Conservation (phyloP, 2,113 vertebrate species). For the Oreocharis arfaki region DNA sequence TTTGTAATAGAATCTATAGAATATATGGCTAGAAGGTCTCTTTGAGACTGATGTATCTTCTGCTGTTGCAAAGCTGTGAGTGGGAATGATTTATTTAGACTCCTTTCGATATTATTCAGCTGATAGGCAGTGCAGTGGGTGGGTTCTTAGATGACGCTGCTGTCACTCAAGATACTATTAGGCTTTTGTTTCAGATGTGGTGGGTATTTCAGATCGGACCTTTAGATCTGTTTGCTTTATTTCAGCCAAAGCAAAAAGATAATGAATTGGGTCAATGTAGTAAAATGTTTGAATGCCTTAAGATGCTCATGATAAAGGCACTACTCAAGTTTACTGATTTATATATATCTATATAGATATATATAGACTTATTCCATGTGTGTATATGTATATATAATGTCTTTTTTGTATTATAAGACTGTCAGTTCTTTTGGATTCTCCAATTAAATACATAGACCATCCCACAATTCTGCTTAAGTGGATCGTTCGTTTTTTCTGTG, state of each 20-base stretch:
- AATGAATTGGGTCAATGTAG: conserved; percentile 44
- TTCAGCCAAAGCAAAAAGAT: conserved; percentile 56
- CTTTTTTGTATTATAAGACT: conserved; percentile 70
- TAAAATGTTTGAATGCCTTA: conserved; percentile 67
- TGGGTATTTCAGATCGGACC: conserved; percentile 50
- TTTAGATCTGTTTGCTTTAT: conserved; percentile 67
- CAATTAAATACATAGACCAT: conserved; percentile 27
- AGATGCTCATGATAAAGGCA: conserved; percentile 65
- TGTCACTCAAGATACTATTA: conserved; percentile 61
- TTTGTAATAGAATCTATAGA: conserved; percentile 68
- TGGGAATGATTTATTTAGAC: conserved; percentile 67
- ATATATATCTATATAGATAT: conserved; percentile 47
- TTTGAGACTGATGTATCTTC: conserved; percentile 60
- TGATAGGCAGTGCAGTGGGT: conserved; percentile 54
- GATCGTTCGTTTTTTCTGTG: neutral
- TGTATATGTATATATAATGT: conserved; percentile 64
- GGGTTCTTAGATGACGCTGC: conserved; percentile 62
- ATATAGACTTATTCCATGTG: neutral
- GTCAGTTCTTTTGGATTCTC: neutral
- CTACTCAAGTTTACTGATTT: conserved; percentile 71
- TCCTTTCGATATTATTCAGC: conserved; percentile 52
- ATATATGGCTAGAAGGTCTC: conserved; percentile 67
- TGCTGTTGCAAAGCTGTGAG: conserved; percentile 71
- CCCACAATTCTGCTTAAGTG: neutral
- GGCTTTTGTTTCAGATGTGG: conserved; percentile 37